These are phyloP conservation scores for Macropodus opercularis DNA, from an alignment of 2,797 vertebrate genomes.

Conservation along the genomic window DNA sequence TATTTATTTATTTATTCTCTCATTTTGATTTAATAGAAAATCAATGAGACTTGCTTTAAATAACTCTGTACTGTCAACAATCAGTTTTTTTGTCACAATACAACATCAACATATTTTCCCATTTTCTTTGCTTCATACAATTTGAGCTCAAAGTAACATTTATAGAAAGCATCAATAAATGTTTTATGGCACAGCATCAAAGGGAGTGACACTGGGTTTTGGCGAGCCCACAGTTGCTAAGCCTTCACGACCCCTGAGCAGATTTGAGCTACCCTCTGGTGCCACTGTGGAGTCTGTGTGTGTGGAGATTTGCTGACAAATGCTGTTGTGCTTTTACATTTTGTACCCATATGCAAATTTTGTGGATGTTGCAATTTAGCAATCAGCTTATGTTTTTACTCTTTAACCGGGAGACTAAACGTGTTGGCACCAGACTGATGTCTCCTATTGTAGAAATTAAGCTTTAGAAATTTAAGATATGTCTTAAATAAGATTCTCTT, in stretches of 20 bases:
- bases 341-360: neutral
- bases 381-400: slow-evolving; percentile 3
- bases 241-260: slow-evolving; percentile 27
- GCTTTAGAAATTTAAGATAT: no score
- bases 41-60: slow-evolving; percentile 12
- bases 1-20: neutral
- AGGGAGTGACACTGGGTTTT: slow-evolving; percentile 63
- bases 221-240: slow-evolving; percentile 46
- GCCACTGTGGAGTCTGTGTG: slow-evolving; percentile 7
- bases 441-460: no score
- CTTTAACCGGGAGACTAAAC: slow-evolving; percentile 9
- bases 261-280: slow-evolving; percentile 41
- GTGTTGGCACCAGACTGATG: slow-evolving; percentile 9
- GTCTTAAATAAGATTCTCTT: no score
- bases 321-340: slow-evolving; percentile 12
- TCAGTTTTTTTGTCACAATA: no score
- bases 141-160: slow-evolving; percentile 49
- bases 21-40: neutral
- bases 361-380: neutral
- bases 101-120: slow-evolving; percentile 1
- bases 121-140: slow-evolving; percentile 8
- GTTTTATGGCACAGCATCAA: slow-evolving; percentile 70
- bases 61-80: neutral
- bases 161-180: slow-evolving; percentile 56
- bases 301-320: slow-evolving; percentile 12